phyloP scores from a whole-genome alignment of 2,888 invertebrate genomes.

The Erebia palarica region DNA sequence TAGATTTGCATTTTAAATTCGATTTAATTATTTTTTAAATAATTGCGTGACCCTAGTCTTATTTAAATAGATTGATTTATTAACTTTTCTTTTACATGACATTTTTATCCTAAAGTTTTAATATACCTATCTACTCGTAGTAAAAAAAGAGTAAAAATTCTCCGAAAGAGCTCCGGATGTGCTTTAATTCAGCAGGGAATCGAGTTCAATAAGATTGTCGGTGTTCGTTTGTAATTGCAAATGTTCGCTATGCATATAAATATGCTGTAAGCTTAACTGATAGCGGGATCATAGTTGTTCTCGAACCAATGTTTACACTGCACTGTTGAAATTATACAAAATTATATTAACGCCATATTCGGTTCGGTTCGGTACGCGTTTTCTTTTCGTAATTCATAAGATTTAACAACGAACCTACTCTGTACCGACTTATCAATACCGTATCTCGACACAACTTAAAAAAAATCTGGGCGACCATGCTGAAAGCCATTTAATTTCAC shows the following conservation, averaged over 20 bases:
- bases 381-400: no score
- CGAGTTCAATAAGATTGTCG: neutral
- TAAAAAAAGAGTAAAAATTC: no score
- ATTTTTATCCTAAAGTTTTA: neutral
- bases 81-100: no score
- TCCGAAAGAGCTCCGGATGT: no score
- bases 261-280: slow-evolving; percentile 1
- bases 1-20: slow-evolving; percentile 12
- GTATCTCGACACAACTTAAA: neutral
- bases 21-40: neutral
- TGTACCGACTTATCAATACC: neutral
- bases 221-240: slow-evolving; percentile 12
- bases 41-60: neutral
- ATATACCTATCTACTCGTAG: neutral
- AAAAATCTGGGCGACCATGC: neutral
- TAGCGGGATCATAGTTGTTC: slow-evolving; percentile 6
- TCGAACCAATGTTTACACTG: neutral
- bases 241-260: slow-evolving; percentile 13
- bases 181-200: slow-evolving; percentile 1
- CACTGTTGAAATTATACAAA: neutral
- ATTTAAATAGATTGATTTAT: no score
- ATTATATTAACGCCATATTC: no score
- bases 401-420: no score
- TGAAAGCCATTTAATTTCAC: neutral
- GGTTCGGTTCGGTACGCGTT: no score